Evolutionary conservation across 2,797 vertebrate genomes (phyloP), one percentile per base, ranked within the genome.

Genomic region (Philypnodon macrostomus): DNA sequence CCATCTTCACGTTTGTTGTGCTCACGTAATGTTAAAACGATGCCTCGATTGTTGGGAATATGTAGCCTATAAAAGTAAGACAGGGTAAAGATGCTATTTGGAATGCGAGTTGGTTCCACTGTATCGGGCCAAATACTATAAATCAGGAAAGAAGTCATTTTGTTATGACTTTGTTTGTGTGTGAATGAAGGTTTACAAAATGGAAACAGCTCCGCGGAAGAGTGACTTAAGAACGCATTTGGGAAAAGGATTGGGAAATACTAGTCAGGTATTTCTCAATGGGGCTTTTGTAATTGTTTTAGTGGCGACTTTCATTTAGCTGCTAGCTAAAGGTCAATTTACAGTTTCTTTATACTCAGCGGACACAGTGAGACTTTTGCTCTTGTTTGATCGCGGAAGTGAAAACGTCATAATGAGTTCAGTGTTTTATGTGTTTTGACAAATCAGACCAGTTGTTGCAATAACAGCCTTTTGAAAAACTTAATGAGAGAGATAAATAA

Each of bases 371-470:
- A n/a, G n/a, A n/a, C n/a, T n/a, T 29, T 29, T 29, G 27, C 12
- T 29, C 27, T 29, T 10, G 23, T 18, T 44, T 23, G 21, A 24
- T 21, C 26, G 21, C n/a, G 14, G 52, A 75, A 67, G 14, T 38
- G 35, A 35, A 40, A 57, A 50, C 41, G n/a, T 41, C 13, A 33
- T 18, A 44, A 8, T 9, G 41, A 44, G n/a, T n/a, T n/a, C 34
- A 27, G 4, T 30, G 38, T 38, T 1, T 17, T 52, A 38, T 41
- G 14, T 62, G 70, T 80, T 70, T 30, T 23, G 65, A 82, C 73
- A 70, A 85, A 81, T 84, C 77, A 60, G 65, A 58, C 48, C 3
- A 57, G 63, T 55, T 33, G 77, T 66, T 85, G 80, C 81, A 85
- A 84, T 85, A 85, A 64, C 26, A 5, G 48, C 46, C 41, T 45